Percentiles rank a stretch among this genome's conserved stretches.
Conservation (phyloP, 2,888 invertebrate species). For the Dynastes hyllus region DNA sequence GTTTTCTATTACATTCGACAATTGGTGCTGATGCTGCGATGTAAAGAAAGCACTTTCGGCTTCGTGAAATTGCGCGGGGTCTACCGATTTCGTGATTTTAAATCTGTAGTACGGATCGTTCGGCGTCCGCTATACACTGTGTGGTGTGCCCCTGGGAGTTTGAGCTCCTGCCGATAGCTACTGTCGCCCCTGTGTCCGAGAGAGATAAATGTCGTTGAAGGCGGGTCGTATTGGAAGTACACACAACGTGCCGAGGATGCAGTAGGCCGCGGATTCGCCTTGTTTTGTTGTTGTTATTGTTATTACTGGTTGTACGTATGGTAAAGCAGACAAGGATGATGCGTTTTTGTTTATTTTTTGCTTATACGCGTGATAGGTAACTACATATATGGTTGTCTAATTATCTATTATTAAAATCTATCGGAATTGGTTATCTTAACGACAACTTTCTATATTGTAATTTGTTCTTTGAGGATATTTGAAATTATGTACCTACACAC, state of each 20-base stretch:
- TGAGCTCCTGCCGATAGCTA: conserved; percentile 30
- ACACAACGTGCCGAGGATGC: conserved; percentile 6
- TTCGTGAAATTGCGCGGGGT: conserved; percentile 9
- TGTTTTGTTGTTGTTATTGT: conserved; percentile 25
- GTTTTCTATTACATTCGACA: not conserved
- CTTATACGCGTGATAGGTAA: too few species aligned
- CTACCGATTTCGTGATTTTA: conserved; percentile 33
- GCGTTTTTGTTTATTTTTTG: too few species aligned
- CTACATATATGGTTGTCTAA: too few species aligned
- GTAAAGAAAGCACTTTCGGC: not conserved
- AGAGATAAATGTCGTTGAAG: conserved; percentile 25
- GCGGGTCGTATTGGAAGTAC: conserved; percentile 19
- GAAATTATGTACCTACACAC: too few species aligned
- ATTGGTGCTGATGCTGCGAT: not conserved
- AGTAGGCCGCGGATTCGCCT: conserved; percentile 25
- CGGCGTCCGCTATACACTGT: conserved; percentile 29
- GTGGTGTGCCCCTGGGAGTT: conserved; percentile 17
- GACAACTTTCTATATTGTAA: too few species aligned
- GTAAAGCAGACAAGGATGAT: not conserved
- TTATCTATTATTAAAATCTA: too few species aligned
- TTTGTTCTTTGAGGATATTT: too few species aligned
- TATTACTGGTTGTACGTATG: not conserved
- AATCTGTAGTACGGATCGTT: conserved; percentile 17
- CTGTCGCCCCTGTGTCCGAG: conserved; percentile 27
- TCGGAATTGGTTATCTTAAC: too few species aligned